These are phyloP conservation scores for Hyla sarda DNA, from an alignment of 2,113 vertebrate species.

Conservation along the genomic window DNA sequence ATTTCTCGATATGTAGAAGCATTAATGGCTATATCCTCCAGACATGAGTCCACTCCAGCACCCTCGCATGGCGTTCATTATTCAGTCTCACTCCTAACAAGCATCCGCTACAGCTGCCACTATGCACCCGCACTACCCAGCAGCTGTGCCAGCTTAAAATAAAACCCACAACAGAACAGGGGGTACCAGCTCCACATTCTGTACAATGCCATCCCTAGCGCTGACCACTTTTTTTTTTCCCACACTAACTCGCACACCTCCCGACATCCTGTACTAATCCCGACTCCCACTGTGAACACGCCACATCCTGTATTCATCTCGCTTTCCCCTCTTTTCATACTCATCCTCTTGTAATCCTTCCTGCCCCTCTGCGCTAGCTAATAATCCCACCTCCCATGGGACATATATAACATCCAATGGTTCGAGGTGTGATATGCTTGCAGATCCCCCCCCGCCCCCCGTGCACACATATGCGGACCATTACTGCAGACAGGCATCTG, in stretches of 20 bases:
- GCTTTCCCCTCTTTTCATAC: slow-evolving; percentile 48
- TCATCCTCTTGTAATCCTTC: slow-evolving; percentile 44
- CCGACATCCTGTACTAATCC: slow-evolving; percentile 56
- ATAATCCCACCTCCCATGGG: slow-evolving; percentile 38
- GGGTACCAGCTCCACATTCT: not conserved
- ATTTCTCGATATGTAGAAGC: too few relatives aligned
- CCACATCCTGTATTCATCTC: slow-evolving; percentile 51
- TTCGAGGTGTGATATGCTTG: not conserved
- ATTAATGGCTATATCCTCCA: not conserved
- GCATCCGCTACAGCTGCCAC: slow-evolving; percentile 2
- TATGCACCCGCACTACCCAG: not conserved
- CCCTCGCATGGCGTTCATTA: not conserved
- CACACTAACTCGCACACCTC: slow-evolving; percentile 31
- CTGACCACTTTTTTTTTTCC: not conserved
- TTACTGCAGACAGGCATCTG: slow-evolving; percentile 57
- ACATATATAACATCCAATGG: slow-evolving; percentile 11
- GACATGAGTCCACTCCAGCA: not conserved
- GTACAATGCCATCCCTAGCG: not conserved
- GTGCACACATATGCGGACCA: not conserved
- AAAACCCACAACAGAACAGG: not conserved
- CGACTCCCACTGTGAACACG: slow-evolving; percentile 25
- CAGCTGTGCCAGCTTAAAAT: slow-evolving; percentile 12
- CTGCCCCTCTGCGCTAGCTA: slow-evolving; percentile 28
- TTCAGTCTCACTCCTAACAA: not conserved
- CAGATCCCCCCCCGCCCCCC: not conserved